Base-by-base conservation (phyloP, 2,888 invertebrate genomes). In the Drosophila kambysellisi region DNA sequence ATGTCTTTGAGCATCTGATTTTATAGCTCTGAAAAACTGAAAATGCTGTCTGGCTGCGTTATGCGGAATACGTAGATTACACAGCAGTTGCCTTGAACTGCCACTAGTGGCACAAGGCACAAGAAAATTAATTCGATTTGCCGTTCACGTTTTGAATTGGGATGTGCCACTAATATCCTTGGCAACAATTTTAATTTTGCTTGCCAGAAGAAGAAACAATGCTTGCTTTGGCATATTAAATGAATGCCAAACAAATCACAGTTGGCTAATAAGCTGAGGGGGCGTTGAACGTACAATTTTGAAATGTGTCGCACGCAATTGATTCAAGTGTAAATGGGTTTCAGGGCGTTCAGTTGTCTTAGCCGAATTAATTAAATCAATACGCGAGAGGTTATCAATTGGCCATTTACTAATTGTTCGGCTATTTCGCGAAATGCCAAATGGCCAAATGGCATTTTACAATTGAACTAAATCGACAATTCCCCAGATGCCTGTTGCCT, bases 291-390 rank as follows among this genome's bases (percentile, higher is more conserved):
- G 32, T 5, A 30, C 32, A 32, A 53, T 68, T 68, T 84, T 75
- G 17, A 68, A 74, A 87, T 84, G 76, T 70, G 66, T 68, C 51
- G 76, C 83, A 81, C 81, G 81, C 76, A 70, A 66, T 75, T 77
- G 65, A 69, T 70, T 62, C 48, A 64, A 76, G 70, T 70, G 66
- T 59, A 51, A 71, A 67, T 48, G 65, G 56, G n/a, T 67, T 66
- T 61, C 70, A 74, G 65, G 71, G 73, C 79, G 84, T 76, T 86
- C 29, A 82, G 88, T 82, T 88, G 82, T 80, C 74, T 86, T 82
- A 68, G 76, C 72, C 74, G 76, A 77, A 76, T 81, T 73, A 82
- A 83, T 83, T 76, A 79, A 88, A 82, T 88, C 82, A 82, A 76
- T 79, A 79, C 82, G 51, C 35, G 46, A 35, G 15, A 67, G 65